Evolutionary conservation across 2,113 vertebrate species (phyloP).

Genomic region (Dendropsophus ebraccatus): DNA sequence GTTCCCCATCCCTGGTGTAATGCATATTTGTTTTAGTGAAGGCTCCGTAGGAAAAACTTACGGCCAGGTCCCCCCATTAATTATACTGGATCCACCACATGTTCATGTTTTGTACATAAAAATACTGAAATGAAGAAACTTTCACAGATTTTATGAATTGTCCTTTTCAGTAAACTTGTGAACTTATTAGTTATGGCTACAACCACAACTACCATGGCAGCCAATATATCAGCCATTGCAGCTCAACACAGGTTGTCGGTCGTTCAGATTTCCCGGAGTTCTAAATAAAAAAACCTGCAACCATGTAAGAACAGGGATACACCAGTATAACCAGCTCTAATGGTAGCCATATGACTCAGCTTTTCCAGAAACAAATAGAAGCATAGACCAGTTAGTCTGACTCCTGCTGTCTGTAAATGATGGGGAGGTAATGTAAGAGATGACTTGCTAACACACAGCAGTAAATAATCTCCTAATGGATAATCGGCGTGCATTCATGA

Average conservation of each 20-base stretch:
- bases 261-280: background rate
- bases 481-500: background rate
- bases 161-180: background rate
- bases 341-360: background rate
- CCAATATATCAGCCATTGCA: background rate
- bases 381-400: background rate
- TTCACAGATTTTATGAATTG: background rate
- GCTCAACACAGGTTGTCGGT: background rate
- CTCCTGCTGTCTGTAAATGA: background rate
- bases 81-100: background rate
- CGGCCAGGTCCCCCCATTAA: background rate
- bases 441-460: background rate
- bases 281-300: background rate
- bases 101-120: background rate
- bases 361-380: background rate
- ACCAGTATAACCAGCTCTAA: background rate
- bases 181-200: background rate
- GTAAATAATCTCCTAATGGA: background rate
- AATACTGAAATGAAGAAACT: background rate
- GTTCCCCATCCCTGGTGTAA: no score
- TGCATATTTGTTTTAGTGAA: no score
- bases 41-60: no score
- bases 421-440: background rate
- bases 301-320: background rate
- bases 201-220: no score